These are phyloP conservation scores for Propsilocerus akamusi DNA, from an alignment of 1,140 invertebrate genomes.

Conservation along the genomic window DNA sequence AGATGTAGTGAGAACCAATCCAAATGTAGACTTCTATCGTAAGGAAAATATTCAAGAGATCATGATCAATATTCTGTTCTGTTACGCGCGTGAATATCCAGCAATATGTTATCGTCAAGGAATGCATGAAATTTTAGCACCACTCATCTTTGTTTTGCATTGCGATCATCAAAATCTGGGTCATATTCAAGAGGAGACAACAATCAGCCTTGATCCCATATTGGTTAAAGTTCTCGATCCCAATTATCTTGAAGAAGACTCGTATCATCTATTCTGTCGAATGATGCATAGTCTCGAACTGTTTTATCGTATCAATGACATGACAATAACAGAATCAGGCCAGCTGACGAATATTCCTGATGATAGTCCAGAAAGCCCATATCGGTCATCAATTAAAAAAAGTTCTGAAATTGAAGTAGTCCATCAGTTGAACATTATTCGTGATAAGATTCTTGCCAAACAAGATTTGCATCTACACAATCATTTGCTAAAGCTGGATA, in stretches of 20 bases:
- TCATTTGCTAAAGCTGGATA: conserved; percentile 47
- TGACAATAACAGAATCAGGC: conserved; percentile 25
- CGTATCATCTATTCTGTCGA: conserved; percentile 41
- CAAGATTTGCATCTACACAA: conserved; percentile 42
- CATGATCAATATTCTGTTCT: conserved; percentile 45
- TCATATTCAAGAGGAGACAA: conserved; percentile 16
- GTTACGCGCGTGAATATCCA: conserved; percentile 52
- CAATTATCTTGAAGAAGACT: conserved; percentile 49
- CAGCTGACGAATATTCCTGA: conserved; percentile 17
- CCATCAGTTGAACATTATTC: conserved; percentile 45
- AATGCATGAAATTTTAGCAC: conserved; percentile 70
- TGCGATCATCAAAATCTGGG: conserved; percentile 46
- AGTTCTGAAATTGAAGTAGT: conserved; percentile 39
- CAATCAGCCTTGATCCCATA: conserved; percentile 24
- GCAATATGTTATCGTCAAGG: conserved; percentile 59
- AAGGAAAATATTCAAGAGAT: conserved; percentile 41
- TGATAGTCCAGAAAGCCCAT: not conserved
- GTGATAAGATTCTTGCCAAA: conserved; percentile 42
- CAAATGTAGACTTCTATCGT: conserved; percentile 59
- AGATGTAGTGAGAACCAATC: conserved; percentile 65
- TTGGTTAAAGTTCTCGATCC: conserved; percentile 38
- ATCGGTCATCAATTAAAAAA: not conserved
- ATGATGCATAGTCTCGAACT: conserved; percentile 52
- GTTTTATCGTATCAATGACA: conserved; percentile 43
- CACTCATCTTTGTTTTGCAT: conserved; percentile 52